phyloP scores from a whole-genome alignment of 2,888 invertebrate genomes.

The Geotrupes spiniger region DNA sequence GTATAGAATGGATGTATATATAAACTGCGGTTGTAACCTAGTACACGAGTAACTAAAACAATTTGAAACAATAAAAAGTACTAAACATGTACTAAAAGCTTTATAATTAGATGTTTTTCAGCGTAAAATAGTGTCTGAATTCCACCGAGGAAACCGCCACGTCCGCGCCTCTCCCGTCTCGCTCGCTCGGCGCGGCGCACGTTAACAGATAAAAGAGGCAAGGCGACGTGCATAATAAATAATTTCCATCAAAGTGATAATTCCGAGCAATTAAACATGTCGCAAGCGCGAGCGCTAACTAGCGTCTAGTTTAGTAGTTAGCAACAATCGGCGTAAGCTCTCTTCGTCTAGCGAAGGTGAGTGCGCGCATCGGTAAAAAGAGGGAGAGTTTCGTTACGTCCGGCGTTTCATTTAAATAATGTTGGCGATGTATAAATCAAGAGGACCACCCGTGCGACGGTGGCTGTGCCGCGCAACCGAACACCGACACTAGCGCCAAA shows the following conservation, averaged over 20 bases:
- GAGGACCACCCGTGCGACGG: slow-evolving; percentile 46
- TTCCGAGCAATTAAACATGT: slow-evolving; percentile 37
- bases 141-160: too few relatives aligned
- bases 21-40: too few relatives aligned
- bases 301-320: slow-evolving; percentile 28
- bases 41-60: background rate
- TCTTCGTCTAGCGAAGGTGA: slow-evolving; percentile 21
- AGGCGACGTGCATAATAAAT: slow-evolving; percentile 17
- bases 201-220: slow-evolving; percentile 10
- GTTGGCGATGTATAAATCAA: slow-evolving; percentile 50
- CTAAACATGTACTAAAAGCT: background rate
- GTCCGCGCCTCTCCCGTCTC: slow-evolving; percentile 8
- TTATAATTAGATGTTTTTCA: slow-evolving; percentile 2
- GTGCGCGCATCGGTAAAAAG: slow-evolving; percentile 1
- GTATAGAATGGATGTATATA: too few relatives aligned
- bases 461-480: slow-evolving; percentile 45
- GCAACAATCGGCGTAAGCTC: slow-evolving; percentile 15
- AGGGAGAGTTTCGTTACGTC: slow-evolving; percentile 9
- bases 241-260: slow-evolving; percentile 33
- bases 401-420: slow-evolving; percentile 47
- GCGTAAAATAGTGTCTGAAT: too few relatives aligned
- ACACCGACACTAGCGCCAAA: slow-evolving; percentile 52
- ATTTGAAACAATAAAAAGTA: slow-evolving; percentile 1
- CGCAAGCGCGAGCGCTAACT: slow-evolving; percentile 35
- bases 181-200: background rate